Evolutionary conservation across 2,113 vertebrate species (phyloP).

Genomic region (Muntiacus reevesi): DNA sequence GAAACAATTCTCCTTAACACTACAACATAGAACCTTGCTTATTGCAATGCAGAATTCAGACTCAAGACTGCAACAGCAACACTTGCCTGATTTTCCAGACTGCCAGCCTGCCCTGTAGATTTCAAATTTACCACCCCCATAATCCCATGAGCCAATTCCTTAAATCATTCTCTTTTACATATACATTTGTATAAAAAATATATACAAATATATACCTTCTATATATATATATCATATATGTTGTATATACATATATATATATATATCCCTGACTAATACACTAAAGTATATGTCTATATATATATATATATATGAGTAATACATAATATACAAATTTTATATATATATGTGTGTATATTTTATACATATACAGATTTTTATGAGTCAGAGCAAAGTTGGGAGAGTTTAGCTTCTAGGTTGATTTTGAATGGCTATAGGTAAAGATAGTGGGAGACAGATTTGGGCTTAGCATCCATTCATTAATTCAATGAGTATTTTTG

Average conservation of each 20-base stretch:
- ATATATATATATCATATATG: background rate
- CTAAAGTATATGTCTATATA: background rate
- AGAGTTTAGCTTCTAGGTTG: background rate
- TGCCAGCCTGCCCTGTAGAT: background rate
- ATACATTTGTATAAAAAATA: background rate
- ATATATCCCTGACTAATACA: background rate
- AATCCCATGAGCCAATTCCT: background rate
- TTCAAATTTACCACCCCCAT: background rate
- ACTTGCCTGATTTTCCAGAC: background rate
- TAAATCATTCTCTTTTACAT: background rate
- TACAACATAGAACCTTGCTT: background rate
- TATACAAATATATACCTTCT: background rate
- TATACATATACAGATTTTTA: background rate
- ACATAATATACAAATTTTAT: background rate
- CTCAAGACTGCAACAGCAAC: background rate
- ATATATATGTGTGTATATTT: background rate
- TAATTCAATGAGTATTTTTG: background rate
- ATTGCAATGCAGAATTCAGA: background rate
- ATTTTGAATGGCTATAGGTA: background rate
- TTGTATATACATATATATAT: background rate
- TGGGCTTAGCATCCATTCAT: background rate
- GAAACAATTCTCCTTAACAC: background rate
- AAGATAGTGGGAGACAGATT: background rate
- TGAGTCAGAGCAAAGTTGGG: background rate
- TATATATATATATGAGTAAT: background rate